These are phyloP conservation scores for Trogon surrucura DNA, from an alignment of 2,113 vertebrate species.

Conservation along the genomic window DNA sequence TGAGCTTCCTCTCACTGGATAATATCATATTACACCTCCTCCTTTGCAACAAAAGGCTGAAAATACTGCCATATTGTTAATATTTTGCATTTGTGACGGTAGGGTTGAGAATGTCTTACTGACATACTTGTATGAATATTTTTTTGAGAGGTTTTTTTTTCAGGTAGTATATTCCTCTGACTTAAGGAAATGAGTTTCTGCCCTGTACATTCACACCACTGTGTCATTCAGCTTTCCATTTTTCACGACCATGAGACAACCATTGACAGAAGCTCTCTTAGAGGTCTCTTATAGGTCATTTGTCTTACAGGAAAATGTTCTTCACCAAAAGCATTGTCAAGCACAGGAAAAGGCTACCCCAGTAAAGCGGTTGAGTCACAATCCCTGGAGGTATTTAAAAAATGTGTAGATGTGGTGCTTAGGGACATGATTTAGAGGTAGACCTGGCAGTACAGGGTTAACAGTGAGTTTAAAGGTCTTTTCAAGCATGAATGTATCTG, in stretches of 20 bases:
- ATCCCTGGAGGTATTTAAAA: no score
- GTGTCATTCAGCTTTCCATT: neutral
- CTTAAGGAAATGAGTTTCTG: neutral
- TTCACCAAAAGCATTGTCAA: no score
- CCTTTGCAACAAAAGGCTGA: neutral
- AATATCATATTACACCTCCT: neutral
- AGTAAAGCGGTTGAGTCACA: no score
- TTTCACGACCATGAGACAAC: neutral
- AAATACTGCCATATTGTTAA: neutral
- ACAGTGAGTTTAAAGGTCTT: no score
- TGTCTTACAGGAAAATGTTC: no score
- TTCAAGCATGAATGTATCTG: no score
- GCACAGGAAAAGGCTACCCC: no score
- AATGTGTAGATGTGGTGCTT: no score
- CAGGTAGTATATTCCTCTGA: neutral
- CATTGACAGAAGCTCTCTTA: neutral
- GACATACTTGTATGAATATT: neutral
- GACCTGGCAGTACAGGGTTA: no score
- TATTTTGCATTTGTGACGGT: neutral
- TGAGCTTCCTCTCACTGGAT: neutral
- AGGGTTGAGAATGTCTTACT: neutral
- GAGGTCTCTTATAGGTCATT: neutral
- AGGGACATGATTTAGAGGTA: no score
- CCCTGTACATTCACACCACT: fast-evolving
- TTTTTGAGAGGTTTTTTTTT: neutral